These are phyloP conservation scores for Diabrotica virgifera DNA, from an alignment of 1,140 invertebrate genomes.

Conservation along the genomic window DNA sequence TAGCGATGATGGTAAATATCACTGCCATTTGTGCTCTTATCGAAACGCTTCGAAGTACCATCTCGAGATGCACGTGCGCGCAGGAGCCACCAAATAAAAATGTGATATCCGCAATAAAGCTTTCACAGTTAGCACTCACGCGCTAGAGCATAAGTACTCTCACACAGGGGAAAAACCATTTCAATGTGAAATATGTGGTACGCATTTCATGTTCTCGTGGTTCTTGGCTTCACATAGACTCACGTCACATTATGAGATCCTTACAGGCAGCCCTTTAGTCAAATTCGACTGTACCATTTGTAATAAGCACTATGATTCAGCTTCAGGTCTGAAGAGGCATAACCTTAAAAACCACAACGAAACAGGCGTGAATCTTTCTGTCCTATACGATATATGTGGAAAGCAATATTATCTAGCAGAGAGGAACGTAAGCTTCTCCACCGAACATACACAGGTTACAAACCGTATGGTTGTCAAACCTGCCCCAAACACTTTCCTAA, in stretches of 20 bases:
- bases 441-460: slow-evolving; percentile 70
- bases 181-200: slow-evolving; percentile 61
- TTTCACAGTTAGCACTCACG: slow-evolving; percentile 53
- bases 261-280: slow-evolving; percentile 43
- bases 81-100: slow-evolving; percentile 51
- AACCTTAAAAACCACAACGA: slow-evolving; percentile 43
- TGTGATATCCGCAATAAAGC: slow-evolving; percentile 53
- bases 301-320: slow-evolving; percentile 46
- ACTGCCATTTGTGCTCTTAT: slow-evolving; percentile 50
- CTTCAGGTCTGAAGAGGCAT: slow-evolving; percentile 42
- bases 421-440: slow-evolving; percentile 70
- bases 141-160: slow-evolving; percentile 44
- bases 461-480: slow-evolving; percentile 67
- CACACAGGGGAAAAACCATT: slow-evolving; percentile 62
- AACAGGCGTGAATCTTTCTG: slow-evolving; percentile 40
- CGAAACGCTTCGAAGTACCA: slow-evolving; percentile 49
- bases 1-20: slow-evolving; percentile 43
- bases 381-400: slow-evolving; percentile 70
- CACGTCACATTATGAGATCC: slow-evolving; percentile 45
- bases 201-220: slow-evolving; percentile 48
- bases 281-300: slow-evolving; percentile 45
- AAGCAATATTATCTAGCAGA: slow-evolving; percentile 71
- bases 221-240: slow-evolving; percentile 44
- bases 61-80: slow-evolving; percentile 46
- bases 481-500: slow-evolving; percentile 66